A percentile compares a stretch with the other conserved stretches of the same genome.
These are phyloP conservation scores for Ispidina picta DNA, from an alignment of 2,797 vertebrate species.

Conservation along the genomic window DNA sequence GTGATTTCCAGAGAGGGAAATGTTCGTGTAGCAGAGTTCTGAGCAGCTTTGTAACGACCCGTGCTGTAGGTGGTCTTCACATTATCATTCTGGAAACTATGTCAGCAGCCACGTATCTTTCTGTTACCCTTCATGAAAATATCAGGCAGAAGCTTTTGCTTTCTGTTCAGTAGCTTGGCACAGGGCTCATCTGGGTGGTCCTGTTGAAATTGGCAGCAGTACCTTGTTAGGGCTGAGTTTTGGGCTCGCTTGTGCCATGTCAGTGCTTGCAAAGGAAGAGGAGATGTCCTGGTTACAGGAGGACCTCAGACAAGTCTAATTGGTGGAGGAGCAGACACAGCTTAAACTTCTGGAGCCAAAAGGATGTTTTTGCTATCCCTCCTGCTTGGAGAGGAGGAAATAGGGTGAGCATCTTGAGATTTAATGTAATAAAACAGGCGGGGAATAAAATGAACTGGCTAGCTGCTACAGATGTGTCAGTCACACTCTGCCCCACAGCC, in stretches of 20 bases:
- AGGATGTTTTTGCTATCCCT: not conserved
- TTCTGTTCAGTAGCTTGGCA: not conserved
- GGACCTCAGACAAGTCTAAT: not conserved
- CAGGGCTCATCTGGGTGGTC: not conserved
- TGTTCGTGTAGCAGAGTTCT: not conserved
- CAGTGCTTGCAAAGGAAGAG: not conserved
- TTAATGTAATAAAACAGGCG: not conserved
- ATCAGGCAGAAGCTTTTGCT: not conserved
- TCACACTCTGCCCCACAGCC: constrained; percentile 55
- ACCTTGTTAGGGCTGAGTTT: not conserved
- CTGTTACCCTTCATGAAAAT: not conserved
- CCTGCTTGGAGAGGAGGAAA: constrained; percentile 15
- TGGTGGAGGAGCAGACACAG: not conserved
- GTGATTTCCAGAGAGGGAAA: not conserved
- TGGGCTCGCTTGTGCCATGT: not conserved
- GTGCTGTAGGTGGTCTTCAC: not conserved
- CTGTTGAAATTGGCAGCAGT: not conserved
- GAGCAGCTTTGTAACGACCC: not conserved
- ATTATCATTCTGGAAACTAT: not conserved
- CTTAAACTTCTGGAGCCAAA: not conserved
- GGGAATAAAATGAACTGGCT: constrained; percentile 45
- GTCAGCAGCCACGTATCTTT: not conserved
- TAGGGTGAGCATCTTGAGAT: not conserved
- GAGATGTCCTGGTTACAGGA: not conserved
- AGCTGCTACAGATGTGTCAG: constrained; percentile 46